Evolutionary conservation across 2,797 vertebrate species (phyloP), one percentile per base, ranked within the genome.

Genomic region (Hyperoplus immaculatus): DNA sequence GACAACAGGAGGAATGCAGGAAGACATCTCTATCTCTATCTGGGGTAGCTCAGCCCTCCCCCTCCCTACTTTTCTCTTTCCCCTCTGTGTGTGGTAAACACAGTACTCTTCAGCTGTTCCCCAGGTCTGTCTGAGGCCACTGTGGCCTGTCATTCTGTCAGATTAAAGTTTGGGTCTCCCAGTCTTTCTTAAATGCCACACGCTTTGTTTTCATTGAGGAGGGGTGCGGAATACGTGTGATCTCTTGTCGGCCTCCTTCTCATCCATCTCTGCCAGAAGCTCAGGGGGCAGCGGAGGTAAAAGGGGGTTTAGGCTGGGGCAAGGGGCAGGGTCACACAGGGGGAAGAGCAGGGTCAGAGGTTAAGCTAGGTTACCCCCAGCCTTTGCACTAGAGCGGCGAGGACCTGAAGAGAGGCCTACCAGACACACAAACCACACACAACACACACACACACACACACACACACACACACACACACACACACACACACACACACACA

Each of bases 201-300:
- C 71, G 78, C 89, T 92, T 93, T 93, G 92, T 94, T 95, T 94
- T 93, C 86, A 87, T 91, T 87, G 89, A 90, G 89, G 84, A 89
- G 93, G 87, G 90, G 88, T 87, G 88, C 87, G 92, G 90, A 93
- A 93, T 93, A 89, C 43, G 85, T 94, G 92, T 94, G 93, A 94
- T 95, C 92, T 90, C 78, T 90, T 78, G 88, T 88, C 83, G 84
- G 79, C 78, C 89, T 89, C 88, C 88, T 89, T 92, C 92, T 91
- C 93, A 94, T 94, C 89, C 89, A 88, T 94, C 92, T 92, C 75
- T 90, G 88, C 89, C 91, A 92, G 86, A 91, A 90, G 82, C 74
- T 4, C 61, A 84, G 84, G 84, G 82, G 82, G 88, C 76, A 88
- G 70, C 83, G 76, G 82, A 82, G 86, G 80, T 80, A 86, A 90